A percentile compares a stretch with the other conserved stretches of the same genome.
Conservation (phyloP, 2,797 vertebrate species). For the Pseudocheirus occidentalis region DNA sequence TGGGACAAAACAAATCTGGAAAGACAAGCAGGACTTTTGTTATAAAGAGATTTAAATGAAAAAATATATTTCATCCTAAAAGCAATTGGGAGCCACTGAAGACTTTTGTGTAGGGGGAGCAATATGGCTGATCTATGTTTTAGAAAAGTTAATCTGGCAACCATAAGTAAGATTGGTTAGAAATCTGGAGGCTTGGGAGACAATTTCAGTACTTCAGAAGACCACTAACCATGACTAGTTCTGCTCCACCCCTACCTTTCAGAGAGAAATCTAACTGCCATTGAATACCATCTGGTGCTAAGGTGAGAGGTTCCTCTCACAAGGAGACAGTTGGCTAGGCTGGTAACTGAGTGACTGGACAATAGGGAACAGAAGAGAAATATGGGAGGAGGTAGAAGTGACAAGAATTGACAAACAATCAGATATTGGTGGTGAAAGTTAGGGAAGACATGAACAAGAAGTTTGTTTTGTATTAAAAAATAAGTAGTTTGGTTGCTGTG, state of each 20-base stretch:
- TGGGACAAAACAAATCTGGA: background rate
- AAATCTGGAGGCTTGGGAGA: background rate
- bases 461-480: background rate
- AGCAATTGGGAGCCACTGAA: background rate
- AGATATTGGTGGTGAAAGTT: background rate
- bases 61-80: background rate
- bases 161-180: background rate
- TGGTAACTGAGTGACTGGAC: background rate
- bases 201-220: background rate
- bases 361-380: background rate
- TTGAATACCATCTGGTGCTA: background rate
- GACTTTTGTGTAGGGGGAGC: background rate
- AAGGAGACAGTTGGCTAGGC: background rate
- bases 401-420: too few relatives aligned
- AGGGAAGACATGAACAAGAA: background rate
- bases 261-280: background rate
- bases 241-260: background rate
- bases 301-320: background rate
- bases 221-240: background rate
- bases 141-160: background rate
- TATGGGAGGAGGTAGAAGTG: too few relatives aligned
- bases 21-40: background rate
- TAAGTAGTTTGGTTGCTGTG: background rate
- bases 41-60: background rate
- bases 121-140: background rate